Conservation (phyloP, 2,113 vertebrate genomes). For the Laticauda colubrina region DNA sequence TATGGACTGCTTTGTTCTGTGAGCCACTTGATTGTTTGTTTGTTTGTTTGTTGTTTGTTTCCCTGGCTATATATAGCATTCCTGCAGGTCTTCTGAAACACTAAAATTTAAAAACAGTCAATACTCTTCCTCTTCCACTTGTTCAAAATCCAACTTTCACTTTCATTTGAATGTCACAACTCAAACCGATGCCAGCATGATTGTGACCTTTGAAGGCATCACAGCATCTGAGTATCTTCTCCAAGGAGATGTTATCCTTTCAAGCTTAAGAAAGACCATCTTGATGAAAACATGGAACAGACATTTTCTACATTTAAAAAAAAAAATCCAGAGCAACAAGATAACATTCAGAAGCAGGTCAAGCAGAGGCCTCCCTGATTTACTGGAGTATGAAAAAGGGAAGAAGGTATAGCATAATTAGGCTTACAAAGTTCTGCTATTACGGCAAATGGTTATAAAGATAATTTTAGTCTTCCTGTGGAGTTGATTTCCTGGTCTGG, state of each 20-base stretch:
- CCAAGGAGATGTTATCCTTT: not conserved
- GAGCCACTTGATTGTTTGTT: not conserved
- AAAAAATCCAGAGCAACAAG: not conserved
- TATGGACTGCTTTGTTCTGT: not conserved
- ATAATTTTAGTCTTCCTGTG: not conserved
- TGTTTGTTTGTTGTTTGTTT: not conserved
- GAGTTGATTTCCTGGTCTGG: not conserved
- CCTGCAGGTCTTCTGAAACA: not conserved
- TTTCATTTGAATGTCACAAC: not conserved
- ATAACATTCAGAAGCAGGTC: not conserved
- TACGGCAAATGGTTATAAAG: not conserved
- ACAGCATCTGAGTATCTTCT: not conserved
- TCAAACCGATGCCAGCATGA: not conserved
- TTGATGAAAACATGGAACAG: not conserved
- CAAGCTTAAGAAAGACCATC: not conserved
- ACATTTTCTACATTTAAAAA: not conserved
- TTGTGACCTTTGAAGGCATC: not conserved
- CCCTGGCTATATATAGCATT: not conserved
- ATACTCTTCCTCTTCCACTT: not conserved
- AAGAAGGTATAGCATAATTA: not conserved
- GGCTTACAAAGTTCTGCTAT: not conserved
- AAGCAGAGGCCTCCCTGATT: not conserved
- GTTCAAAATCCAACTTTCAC: not conserved
- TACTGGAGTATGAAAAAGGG: not conserved
- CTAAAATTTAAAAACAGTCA: not conserved